These are phyloP conservation scores for Drosophila fulvimacula DNA, from an alignment of 2,888 invertebrate species.

Conservation along the genomic window DNA sequence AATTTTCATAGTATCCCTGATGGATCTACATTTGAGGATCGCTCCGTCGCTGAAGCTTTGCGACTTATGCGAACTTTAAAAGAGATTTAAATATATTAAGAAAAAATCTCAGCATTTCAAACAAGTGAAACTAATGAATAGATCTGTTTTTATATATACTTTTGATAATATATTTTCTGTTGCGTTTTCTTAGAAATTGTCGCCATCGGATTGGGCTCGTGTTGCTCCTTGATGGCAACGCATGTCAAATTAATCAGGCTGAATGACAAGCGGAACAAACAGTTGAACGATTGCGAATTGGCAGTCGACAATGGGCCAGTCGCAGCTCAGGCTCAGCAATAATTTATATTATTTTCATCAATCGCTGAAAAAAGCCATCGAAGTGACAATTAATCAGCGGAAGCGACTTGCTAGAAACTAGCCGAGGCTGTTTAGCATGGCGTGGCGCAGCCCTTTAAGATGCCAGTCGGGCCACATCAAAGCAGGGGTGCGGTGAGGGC, in stretches of 20 bases:
- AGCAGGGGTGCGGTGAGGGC: not conserved
- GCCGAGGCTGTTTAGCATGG: conserved; percentile 26
- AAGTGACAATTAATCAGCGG: conserved; percentile 38
- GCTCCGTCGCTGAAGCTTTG: not conserved
- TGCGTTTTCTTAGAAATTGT: conserved; percentile 1
- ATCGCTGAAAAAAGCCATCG: conserved; percentile 26
- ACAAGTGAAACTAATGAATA: conserved; percentile 5
- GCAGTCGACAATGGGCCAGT: not conserved
- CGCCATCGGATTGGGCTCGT: conserved; percentile 2
- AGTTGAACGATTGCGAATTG: conserved; percentile 9
- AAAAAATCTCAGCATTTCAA: not conserved
- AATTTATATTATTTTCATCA: conserved; percentile 2
- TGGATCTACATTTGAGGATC: not conserved
- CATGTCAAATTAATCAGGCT: conserved; percentile 51
- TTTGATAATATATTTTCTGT: not conserved
- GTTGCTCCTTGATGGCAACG: conserved; percentile 13
- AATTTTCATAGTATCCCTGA: not conserved
- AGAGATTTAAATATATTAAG: not conserved
- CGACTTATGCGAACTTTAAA: conserved; percentile 2
- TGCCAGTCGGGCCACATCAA: conserved; percentile 33
- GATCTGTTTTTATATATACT: not conserved
- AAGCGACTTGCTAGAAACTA: conserved; percentile 9
- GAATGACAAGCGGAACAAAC: conserved; percentile 47
- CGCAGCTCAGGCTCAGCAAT: conserved; percentile 4
- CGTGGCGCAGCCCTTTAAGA: conserved; percentile 3